Evolutionary conservation across 2,888 invertebrate species (phyloP).

Genomic region (Acrobasis consociella): DNA sequence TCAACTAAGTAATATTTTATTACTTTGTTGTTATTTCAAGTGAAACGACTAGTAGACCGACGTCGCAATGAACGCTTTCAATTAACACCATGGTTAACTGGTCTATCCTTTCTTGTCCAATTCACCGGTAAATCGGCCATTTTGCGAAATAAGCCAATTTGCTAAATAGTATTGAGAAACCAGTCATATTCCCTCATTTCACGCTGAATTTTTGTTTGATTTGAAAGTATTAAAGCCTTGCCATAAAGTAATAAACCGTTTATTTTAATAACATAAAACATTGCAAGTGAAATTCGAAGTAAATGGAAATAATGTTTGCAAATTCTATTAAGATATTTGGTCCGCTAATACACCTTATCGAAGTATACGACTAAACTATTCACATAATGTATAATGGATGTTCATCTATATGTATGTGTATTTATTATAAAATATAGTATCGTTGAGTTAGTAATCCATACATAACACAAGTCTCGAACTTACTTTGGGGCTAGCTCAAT

Average conservation of each 20-base stretch:
- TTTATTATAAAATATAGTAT: too few relatives aligned
- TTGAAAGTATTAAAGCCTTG: slow-evolving; percentile 7
- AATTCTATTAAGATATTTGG: neutral
- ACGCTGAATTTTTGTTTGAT: slow-evolving; percentile 7
- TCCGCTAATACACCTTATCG: neutral
- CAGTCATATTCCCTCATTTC: slow-evolving; percentile 3
- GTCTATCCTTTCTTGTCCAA: slow-evolving; percentile 16
- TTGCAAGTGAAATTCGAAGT: neutral
- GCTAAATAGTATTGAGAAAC: slow-evolving; percentile 6
- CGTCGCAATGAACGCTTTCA: slow-evolving; percentile 14
- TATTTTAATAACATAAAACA: slow-evolving; percentile 1
- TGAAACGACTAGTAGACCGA: slow-evolving; percentile 1
- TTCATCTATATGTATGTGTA: too few relatives aligned
- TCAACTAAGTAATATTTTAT: neutral
- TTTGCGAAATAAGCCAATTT: slow-evolving; percentile 7
- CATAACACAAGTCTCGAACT: too few relatives aligned
- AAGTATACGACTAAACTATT: too few relatives aligned
- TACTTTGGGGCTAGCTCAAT: too few relatives aligned
- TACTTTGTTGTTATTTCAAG: neutral
- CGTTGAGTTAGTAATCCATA: too few relatives aligned
- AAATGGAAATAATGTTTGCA: neutral
- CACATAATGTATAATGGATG: too few relatives aligned
- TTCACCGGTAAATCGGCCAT: slow-evolving; percentile 8
- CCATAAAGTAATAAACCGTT: slow-evolving; percentile 1
- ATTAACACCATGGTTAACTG: slow-evolving; percentile 17